A percentile compares a stretch with the other conserved stretches of the same genome.
Conservation (phyloP, 2,113 vertebrate species). For the Pelvicachromis taeniatus region DNA sequence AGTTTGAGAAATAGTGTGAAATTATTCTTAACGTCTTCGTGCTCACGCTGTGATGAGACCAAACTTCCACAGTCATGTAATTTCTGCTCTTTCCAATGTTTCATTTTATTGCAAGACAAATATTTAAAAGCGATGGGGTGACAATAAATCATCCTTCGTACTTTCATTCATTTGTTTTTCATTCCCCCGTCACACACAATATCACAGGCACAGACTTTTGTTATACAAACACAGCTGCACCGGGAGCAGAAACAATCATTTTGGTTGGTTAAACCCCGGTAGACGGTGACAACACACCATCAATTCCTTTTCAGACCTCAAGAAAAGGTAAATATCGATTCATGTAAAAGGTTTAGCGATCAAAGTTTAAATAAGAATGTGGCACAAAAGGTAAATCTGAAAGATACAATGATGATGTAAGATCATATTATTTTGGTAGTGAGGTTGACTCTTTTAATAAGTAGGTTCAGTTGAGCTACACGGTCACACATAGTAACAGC, state of each 20-base stretch:
- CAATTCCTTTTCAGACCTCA: not conserved
- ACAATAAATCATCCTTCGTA: conserved; percentile 5
- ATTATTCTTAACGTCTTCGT: not conserved
- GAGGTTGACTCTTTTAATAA: not conserved
- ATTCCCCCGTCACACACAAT: conserved; percentile 33
- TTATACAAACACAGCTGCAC: conserved; percentile 56
- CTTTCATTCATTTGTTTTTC: conserved; percentile 39
- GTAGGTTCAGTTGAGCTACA: not conserved
- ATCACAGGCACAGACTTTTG: conserved; percentile 32
- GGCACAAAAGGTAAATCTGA: not conserved
- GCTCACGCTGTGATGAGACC: not conserved
- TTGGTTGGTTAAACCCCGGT: conserved; percentile 51
- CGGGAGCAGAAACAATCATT: conserved; percentile 41
- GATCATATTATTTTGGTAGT: not conserved
- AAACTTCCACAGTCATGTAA: not conserved
- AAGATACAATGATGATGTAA: not conserved
- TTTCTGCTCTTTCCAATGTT: conserved; percentile 4
- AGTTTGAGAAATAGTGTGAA: not conserved
- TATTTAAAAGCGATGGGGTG: conserved; percentile 9
- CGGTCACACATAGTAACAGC: too few relatives aligned
- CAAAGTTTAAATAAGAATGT: not conserved
- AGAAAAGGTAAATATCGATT: not conserved
- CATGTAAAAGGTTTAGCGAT: not conserved
- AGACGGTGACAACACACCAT: conserved; percentile 28
- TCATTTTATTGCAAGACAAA: conserved; percentile 14